Percentiles rank a stretch among this genome's conserved stretches.
Evolutionary conservation across 2,797 vertebrate species (phyloP).

Genomic region (Sphenopsis melanotis): DNA sequence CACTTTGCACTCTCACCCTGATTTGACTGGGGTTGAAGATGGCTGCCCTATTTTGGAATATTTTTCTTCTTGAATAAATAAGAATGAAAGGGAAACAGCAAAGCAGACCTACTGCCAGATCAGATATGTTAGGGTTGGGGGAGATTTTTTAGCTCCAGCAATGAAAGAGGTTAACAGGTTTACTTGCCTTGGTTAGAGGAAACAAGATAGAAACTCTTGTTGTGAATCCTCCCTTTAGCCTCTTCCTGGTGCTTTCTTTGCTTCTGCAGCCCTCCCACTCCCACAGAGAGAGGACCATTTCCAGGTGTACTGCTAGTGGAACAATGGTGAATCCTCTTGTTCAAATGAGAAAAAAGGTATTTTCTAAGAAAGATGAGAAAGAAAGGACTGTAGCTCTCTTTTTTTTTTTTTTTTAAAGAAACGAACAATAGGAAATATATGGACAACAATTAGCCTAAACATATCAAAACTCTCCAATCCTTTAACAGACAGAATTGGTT

Average conservation of each 20-base stretch:
- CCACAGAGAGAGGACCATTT: neutral
- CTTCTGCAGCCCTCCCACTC: neutral
- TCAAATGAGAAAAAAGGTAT: neutral
- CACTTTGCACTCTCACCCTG: neutral
- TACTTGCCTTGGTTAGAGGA: neutral
- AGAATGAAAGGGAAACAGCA: neutral
- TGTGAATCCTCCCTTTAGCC: neutral
- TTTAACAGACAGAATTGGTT: neutral
- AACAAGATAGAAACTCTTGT: neutral
- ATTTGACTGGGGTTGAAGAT: neutral
- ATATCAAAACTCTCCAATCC: neutral
- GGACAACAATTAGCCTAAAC: neutral
- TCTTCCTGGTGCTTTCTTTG: neutral
- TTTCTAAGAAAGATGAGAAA: neutral
- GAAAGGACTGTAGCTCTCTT: neutral
- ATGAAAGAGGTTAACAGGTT: neutral
- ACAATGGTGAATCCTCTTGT: neutral
- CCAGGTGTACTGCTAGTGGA: neutral
- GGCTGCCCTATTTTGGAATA: neutral
- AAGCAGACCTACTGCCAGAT: neutral
- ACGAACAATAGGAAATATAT: neutral
- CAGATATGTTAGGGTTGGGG: neutral
- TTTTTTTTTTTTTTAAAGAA: neutral
- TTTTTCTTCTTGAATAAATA: neutral
- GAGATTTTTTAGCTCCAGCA: neutral